Evolutionary conservation across 2,797 vertebrate species (phyloP).

Genomic region (Denticeps clupeoides): DNA sequence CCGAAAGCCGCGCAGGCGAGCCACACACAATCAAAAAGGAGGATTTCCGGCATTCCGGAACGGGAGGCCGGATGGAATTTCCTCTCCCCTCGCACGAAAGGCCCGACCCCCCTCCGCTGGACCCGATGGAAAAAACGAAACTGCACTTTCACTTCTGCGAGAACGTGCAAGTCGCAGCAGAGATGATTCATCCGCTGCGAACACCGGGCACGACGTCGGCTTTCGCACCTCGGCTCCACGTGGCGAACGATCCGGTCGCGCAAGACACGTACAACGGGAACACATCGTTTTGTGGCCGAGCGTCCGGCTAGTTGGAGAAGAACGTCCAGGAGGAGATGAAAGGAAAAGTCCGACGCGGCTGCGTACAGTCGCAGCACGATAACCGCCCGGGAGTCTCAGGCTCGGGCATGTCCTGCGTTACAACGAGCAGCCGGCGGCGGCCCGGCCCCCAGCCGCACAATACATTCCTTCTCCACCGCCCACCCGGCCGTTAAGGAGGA

Average conservation of each 20-base stretch:
- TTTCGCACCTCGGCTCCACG: too few species aligned
- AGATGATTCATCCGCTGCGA: too few species aligned
- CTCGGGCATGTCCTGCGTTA: conserved; percentile 56
- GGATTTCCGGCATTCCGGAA: conserved; percentile 52
- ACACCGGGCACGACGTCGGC: too few species aligned
- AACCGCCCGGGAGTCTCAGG: conserved; percentile 50
- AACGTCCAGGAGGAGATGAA: too few species aligned
- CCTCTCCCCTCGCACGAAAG: conserved; percentile 35
- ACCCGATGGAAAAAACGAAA: too few species aligned
- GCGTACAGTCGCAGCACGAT: conserved; percentile 53
- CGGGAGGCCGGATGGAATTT: conserved; percentile 29
- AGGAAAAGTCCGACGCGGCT: too few species aligned
- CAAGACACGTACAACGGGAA: too few species aligned
- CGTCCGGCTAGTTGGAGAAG: too few species aligned
- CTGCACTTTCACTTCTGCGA: too few species aligned
- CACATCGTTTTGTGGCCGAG: too few species aligned
- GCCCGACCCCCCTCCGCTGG: conserved; percentile 11
- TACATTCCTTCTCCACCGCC: conserved; percentile 43
- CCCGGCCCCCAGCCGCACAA: conserved; percentile 16
- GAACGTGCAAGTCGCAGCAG: conserved; percentile 15
- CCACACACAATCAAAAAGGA: conserved; percentile 47
- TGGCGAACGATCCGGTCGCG: too few species aligned
- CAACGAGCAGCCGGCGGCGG: conserved; percentile 38
- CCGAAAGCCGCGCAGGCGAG: conserved; percentile 43
- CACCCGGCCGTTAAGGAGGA: conserved; percentile 37